These are phyloP conservation scores for Keiferia lycopersicella DNA, from an alignment of 2,888 invertebrate species.

Conservation along the genomic window DNA sequence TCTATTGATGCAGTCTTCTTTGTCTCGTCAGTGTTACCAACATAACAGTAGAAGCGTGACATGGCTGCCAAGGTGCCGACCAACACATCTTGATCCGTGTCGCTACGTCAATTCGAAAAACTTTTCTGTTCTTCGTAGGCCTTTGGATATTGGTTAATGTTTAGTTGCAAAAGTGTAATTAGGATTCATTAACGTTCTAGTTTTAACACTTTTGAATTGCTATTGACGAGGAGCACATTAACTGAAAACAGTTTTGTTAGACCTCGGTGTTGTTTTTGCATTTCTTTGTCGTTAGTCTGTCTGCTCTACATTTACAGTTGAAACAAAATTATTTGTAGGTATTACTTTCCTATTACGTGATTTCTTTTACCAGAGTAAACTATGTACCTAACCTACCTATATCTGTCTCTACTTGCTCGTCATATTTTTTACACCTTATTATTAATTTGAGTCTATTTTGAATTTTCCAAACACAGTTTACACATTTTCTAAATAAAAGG, in stretches of 20 bases:
- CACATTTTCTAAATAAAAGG: too few species aligned
- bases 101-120: constrained; percentile 18
- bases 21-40: constrained; percentile 15
- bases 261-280: constrained; percentile 29
- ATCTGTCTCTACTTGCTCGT: too few species aligned
- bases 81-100: constrained; percentile 40
- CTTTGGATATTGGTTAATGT: constrained; percentile 38
- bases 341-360: too few species aligned
- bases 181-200: constrained; percentile 55
- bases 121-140: constrained; percentile 27
- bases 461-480: too few species aligned
- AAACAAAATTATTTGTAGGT: too few species aligned
- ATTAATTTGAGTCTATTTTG: too few species aligned
- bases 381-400: too few species aligned
- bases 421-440: too few species aligned
- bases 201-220: constrained; percentile 36
- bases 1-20: background rate
- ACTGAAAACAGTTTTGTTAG: constrained; percentile 32
- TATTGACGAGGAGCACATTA: constrained; percentile 35
- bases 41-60: constrained; percentile 42
- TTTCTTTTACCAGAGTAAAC: too few species aligned
- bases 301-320: background rate
- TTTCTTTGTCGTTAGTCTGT: constrained; percentile 23
- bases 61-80: constrained; percentile 37
- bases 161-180: constrained; percentile 51